These are phyloP conservation scores for Mus spicilegus DNA, from an alignment of 2,113 vertebrate species.

Conservation along the genomic window DNA sequence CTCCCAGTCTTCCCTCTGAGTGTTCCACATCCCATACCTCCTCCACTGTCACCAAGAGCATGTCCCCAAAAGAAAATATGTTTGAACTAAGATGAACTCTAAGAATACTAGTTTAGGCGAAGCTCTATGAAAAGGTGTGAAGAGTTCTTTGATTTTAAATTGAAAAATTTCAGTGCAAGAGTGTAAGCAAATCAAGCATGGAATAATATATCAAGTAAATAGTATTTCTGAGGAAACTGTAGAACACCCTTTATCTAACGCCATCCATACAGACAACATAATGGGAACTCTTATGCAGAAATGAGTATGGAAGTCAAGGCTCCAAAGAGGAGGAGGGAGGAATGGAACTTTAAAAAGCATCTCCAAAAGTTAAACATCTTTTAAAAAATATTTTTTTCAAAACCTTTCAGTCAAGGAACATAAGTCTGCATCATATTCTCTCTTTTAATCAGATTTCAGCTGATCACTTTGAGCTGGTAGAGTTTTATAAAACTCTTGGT, in stretches of 20 bases:
- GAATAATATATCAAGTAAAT: neutral
- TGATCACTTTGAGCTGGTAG: neutral
- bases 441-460: neutral
- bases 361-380: neutral
- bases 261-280: too few species aligned
- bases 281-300: neutral
- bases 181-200: neutral
- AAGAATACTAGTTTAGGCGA: neutral
- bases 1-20: too few species aligned
- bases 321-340: neutral
- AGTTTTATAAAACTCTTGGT: neutral
- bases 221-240: neutral
- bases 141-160: neutral
- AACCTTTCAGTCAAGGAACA: neutral
- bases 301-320: neutral
- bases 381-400: neutral
- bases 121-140: neutral
- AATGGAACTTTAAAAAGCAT: neutral
- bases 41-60: too few species aligned
- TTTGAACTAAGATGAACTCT: conserved; percentile 14
- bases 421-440: neutral
- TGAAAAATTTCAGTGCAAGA: neutral
- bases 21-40: too few species aligned
- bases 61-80: too few species aligned
- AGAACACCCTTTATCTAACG: neutral